Conservation (phyloP, 2,888 invertebrate genomes). For the Spilarctia lutea region DNA sequence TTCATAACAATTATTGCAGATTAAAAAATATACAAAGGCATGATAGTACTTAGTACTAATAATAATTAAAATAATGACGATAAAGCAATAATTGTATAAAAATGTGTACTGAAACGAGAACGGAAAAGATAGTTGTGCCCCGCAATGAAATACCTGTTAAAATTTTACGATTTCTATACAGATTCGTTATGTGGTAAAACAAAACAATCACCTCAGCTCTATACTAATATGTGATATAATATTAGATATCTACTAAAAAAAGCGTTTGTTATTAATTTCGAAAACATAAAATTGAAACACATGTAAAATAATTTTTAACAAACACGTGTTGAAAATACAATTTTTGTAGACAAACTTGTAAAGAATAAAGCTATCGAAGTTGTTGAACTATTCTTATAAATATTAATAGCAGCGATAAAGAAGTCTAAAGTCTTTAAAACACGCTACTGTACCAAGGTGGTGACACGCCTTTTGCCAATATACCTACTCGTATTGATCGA, state of each 20-base stretch:
- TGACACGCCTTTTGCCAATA: slow-evolving; percentile 22
- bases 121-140: background rate
- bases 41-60: background rate
- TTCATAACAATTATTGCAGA: background rate
- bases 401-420: slow-evolving; percentile 47
- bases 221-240: background rate
- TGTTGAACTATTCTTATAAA: slow-evolving; percentile 32
- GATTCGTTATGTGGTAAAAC: background rate
- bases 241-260: background rate
- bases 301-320: background rate
- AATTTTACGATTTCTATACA: background rate
- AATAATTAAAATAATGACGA: background rate
- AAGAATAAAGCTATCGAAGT: slow-evolving; percentile 29
- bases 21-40: background rate
- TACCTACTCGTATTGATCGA: slow-evolving; percentile 28
- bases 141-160: background rate
- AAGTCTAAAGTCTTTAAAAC: slow-evolving; percentile 20
- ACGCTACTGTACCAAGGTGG: slow-evolving; percentile 24
- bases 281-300: background rate
- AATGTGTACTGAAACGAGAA: too few relatives aligned
- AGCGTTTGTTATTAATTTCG: background rate
- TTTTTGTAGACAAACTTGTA: slow-evolving; percentile 14
- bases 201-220: background rate
- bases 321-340: background rate
- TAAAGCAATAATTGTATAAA: background rate